phyloP scores from a whole-genome alignment of 2,888 invertebrate genomes.

The Melolontha melolontha region DNA sequence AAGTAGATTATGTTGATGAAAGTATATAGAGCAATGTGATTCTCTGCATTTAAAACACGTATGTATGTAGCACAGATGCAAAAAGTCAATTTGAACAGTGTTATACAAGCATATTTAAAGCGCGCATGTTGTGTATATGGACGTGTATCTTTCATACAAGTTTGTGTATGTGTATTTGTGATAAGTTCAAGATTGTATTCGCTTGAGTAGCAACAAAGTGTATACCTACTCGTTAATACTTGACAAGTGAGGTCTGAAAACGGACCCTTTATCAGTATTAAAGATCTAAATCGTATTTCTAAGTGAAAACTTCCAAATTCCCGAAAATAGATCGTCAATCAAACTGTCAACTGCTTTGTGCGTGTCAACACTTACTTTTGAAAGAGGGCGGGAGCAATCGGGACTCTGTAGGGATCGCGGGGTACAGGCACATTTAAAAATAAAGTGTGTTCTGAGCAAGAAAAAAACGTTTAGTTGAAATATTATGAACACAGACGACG shows the following conservation, averaged over 20 bases:
- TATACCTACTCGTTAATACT: slow-evolving; percentile 32
- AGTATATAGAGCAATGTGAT: no score
- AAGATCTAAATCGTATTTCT: slow-evolving; percentile 50
- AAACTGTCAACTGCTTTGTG: slow-evolving; percentile 51
- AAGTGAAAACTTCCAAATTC: slow-evolving; percentile 51
- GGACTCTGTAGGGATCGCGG: not conserved
- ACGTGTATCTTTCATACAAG: no score
- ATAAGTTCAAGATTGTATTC: slow-evolving; percentile 1
- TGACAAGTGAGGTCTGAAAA: slow-evolving; percentile 28
- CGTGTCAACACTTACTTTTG: slow-evolving; percentile 47
- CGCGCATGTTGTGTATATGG: no score
- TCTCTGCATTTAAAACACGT: no score
- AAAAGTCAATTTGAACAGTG: no score
- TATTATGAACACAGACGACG: slow-evolving; percentile 23
- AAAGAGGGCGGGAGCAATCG: slow-evolving; percentile 19
- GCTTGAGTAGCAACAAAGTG: slow-evolving; percentile 19
- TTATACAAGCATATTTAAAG: no score
- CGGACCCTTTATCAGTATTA: slow-evolving; percentile 48
- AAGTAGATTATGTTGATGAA: no score
- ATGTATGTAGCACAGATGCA: no score
- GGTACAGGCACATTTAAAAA: slow-evolving; percentile 41
- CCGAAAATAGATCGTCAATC: slow-evolving; percentile 54
- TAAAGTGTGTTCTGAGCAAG: slow-evolving; percentile 36
- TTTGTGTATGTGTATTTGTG: not conserved
- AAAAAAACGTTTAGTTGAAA: slow-evolving; percentile 28